Percentiles rank a stretch among this genome's conserved stretches.
phyloP scores from a whole-genome alignment of 2,113 vertebrate species.

The Callocephalon fimbriatum region DNA sequence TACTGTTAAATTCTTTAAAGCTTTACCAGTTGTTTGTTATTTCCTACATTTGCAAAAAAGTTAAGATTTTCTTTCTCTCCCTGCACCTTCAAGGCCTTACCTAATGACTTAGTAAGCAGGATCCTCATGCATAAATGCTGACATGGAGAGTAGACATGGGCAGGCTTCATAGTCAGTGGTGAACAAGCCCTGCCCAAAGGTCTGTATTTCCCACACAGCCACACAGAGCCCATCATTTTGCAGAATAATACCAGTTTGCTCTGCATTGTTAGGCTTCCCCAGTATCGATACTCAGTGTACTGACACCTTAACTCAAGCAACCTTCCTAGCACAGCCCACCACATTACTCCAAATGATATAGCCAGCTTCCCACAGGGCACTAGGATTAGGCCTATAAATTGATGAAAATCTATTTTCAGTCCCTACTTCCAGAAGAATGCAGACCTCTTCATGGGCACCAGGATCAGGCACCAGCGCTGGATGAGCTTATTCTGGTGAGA shows the following conservation, averaged over 20 bases:
- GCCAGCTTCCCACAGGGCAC: background rate
- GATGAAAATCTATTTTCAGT: background rate
- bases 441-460: background rate
- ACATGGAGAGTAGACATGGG: background rate
- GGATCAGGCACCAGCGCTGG: background rate
- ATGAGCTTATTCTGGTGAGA: background rate
- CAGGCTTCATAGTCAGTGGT: background rate
- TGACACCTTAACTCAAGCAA: background rate
- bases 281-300: background rate
- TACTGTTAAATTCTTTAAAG: background rate
- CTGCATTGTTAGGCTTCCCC: background rate
- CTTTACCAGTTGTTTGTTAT: background rate
- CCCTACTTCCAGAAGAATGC: background rate
- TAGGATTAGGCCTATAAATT: background rate
- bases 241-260: background rate
- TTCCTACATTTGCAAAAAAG: background rate
- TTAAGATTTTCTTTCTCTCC: background rate
- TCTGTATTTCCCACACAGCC: background rate
- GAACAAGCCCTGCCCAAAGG: background rate
- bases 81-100: background rate
- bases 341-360: background rate
- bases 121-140: background rate
- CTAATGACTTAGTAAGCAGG: background rate
- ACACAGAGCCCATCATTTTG: background rate
- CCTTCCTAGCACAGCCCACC: background rate